These are phyloP conservation scores for Acanthaster planci DNA, from an alignment of 35 echinoderm and acorn worm genomes.

Conservation along the genomic window DNA sequence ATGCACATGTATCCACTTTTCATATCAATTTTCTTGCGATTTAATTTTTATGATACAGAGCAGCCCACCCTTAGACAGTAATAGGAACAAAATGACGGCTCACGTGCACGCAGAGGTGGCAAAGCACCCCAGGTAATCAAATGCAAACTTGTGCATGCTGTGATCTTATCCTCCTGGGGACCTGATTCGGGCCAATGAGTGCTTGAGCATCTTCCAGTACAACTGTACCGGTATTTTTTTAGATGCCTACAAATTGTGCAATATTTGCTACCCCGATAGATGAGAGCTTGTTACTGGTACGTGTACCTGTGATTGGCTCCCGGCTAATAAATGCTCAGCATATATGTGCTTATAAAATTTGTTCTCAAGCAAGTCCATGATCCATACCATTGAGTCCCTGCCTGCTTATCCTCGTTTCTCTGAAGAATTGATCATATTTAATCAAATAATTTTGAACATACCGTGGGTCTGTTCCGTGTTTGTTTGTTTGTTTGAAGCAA, in stretches of 20 bases:
- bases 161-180: too few species aligned
- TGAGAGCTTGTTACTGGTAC: neutral
- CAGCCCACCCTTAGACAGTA: neutral
- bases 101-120: slow-evolving; percentile 11
- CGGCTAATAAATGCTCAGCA: too few species aligned
- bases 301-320: neutral
- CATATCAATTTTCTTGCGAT: neutral
- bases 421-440: neutral
- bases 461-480: neutral
- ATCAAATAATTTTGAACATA: slow-evolving; percentile 12
- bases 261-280: too few species aligned
- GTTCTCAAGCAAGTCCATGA: too few species aligned
- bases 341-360: too few species aligned
- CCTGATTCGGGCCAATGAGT: too few species aligned
- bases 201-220: too few species aligned
- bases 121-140: neutral
- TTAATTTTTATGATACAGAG: neutral
- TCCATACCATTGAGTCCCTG: too few species aligned
- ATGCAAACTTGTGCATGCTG: neutral
- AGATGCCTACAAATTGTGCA: too few species aligned
- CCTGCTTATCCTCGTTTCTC: too few species aligned
- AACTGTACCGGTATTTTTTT: too few species aligned
- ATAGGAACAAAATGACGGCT: slow-evolving; percentile 19
- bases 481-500: neutral
- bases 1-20: neutral